phyloP scores from a whole-genome alignment of 1,140 invertebrate genomes.

The Lepidurus apus region DNA sequence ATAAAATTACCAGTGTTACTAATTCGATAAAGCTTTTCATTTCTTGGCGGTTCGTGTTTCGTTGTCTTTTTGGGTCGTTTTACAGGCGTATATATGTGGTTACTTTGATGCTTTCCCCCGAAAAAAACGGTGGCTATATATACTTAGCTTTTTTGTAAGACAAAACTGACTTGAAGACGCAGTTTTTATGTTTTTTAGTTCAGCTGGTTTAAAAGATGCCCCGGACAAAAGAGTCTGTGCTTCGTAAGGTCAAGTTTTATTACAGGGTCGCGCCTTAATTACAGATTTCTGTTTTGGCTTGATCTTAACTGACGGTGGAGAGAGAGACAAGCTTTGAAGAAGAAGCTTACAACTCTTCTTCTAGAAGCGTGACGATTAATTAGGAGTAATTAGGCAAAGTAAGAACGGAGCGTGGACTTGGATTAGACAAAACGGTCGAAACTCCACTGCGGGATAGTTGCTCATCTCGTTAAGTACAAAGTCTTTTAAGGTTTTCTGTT shows the following conservation, averaged over 20 bases:
- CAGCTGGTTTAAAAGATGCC: background rate
- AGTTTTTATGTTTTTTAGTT: background rate
- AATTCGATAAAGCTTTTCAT: background rate
- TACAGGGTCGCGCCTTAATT: slow-evolving; percentile 1
- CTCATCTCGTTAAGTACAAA: background rate
- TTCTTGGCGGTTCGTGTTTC: background rate
- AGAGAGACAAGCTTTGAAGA: background rate
- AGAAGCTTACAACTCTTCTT: background rate
- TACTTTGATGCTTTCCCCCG: too few species aligned
- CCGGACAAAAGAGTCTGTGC: background rate
- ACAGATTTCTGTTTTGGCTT: background rate
- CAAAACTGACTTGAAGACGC: background rate
- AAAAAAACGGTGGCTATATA: background rate
- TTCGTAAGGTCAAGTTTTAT: slow-evolving; percentile 15
- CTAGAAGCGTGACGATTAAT: background rate
- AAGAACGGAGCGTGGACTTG: background rate
- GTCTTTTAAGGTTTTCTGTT: background rate
- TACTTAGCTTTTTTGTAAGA: background rate
- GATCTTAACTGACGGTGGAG: background rate
- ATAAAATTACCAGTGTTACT: slow-evolving; percentile 4
- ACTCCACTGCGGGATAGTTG: too few species aligned
- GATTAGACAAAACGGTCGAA: too few species aligned
- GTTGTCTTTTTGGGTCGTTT: background rate
- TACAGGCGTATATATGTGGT: too few species aligned
- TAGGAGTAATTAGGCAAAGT: slow-evolving; percentile 15